Evolutionary conservation across 2,888 invertebrate genomes (phyloP).

Genomic region (Tinea semifulvella): DNA sequence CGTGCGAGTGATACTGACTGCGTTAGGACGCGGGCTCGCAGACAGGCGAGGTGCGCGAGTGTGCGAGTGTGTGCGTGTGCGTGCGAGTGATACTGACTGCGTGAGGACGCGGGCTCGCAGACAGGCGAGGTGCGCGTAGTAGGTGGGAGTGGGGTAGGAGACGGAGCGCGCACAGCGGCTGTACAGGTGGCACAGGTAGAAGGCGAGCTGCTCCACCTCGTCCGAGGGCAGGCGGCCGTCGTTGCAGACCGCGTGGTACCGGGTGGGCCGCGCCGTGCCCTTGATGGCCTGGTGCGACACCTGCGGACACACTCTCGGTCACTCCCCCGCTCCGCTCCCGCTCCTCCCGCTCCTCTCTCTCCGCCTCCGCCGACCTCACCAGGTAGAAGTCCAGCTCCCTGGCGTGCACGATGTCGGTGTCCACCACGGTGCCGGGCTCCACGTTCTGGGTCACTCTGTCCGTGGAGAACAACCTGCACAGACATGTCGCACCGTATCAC

Average conservation of each 20-base stretch:
- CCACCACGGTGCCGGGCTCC: constrained; percentile 88
- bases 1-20: constrained; percentile 45
- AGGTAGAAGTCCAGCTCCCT: constrained; percentile 90
- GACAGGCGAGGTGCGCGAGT: constrained; percentile 87
- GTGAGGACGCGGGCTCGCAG: constrained; percentile 70
- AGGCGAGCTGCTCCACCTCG: constrained; percentile 80
- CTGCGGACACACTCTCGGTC: constrained; percentile 30
- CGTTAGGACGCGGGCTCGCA: constrained; percentile 69
- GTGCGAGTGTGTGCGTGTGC: constrained; percentile 89
- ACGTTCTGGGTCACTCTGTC: constrained; percentile 50
- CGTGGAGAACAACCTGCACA: constrained; percentile 42
- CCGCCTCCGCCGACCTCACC: no score
- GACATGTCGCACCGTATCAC: no score
- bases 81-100: constrained; percentile 41
- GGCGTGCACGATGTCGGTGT: constrained; percentile 85
- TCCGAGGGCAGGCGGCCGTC: constrained; percentile 76
- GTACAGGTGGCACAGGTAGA: constrained; percentile 86
- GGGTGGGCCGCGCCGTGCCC: constrained; percentile 86
- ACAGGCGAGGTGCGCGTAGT: constrained; percentile 88
- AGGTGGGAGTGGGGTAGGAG: constrained; percentile 88
- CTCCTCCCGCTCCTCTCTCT: no score
- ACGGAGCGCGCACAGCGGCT: constrained; percentile 84
- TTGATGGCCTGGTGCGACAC: constrained; percentile 74
- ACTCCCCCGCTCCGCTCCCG: no score
- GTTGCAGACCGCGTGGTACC: constrained; percentile 86